These are phyloP conservation scores for Podilymbus podiceps DNA, from an alignment of 2,113 vertebrate species.

Conservation along the genomic window DNA sequence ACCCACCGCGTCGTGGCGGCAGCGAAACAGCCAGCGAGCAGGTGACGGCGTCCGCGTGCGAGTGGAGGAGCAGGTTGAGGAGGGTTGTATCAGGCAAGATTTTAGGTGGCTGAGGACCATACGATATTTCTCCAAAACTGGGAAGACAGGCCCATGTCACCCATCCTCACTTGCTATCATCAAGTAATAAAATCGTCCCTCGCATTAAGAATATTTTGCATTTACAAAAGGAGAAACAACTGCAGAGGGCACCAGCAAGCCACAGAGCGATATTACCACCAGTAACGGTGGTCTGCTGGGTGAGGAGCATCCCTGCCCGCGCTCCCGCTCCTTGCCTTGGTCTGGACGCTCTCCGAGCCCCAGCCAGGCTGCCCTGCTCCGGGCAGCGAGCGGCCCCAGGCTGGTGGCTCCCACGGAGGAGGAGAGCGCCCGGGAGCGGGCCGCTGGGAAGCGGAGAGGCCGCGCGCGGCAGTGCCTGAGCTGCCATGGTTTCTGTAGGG, in stretches of 20 bases:
- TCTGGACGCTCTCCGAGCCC: too few relatives aligned
- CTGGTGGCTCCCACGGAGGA: too few relatives aligned
- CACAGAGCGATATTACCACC: accelerated
- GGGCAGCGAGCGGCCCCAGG: too few relatives aligned
- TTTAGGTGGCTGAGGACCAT: not conserved
- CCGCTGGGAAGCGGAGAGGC: not conserved
- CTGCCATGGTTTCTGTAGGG: not conserved
- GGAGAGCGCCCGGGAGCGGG: too few relatives aligned
- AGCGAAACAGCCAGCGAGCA: not conserved
- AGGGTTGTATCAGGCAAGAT: accelerated
- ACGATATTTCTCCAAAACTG: accelerated
- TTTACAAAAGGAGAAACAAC: not conserved
- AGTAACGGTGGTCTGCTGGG: not conserved
- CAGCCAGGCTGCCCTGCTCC: too few relatives aligned
- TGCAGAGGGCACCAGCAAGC: slow-evolving; percentile 49
- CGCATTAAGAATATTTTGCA: accelerated
- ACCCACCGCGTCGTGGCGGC: not conserved
- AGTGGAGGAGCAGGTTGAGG: not conserved
- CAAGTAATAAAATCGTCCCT: accelerated
- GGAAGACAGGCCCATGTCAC: accelerated
- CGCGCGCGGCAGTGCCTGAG: accelerated
- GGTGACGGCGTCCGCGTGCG: accelerated
- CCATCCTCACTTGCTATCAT: not conserved
- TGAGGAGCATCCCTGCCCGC: not conserved
- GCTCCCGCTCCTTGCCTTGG: too few relatives aligned